Evolutionary conservation across 2,797 vertebrate genomes (phyloP).

Genomic region (Centropyge bicolor): DNA sequence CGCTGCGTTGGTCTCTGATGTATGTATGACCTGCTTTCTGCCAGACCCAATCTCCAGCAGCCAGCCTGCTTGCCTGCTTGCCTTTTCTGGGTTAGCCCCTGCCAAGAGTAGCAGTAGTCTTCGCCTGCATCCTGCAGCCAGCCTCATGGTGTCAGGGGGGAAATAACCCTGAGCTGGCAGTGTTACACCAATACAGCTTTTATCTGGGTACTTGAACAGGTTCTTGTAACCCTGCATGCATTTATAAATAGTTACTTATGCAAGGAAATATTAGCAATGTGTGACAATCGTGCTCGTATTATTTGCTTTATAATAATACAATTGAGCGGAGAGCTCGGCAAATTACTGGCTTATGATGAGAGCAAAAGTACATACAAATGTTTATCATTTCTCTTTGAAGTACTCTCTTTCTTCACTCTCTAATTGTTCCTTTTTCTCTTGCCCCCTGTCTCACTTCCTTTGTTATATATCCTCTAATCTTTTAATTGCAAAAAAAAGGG

Average conservation of each 20-base stretch:
- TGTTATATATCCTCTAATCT: slow-evolving; percentile 45
- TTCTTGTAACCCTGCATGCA: slow-evolving; percentile 22
- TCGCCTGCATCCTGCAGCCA: slow-evolving; percentile 63
- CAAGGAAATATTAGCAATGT: slow-evolving; percentile 7
- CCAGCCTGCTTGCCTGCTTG: slow-evolving; percentile 52
- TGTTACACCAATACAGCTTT: slow-evolving; percentile 36
- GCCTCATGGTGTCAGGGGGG: slow-evolving; percentile 39
- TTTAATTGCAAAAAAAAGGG: slow-evolving; percentile 20
- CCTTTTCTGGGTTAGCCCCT: slow-evolving; percentile 80
- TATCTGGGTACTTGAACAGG: slow-evolving; percentile 38
- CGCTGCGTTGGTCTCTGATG: slow-evolving; percentile 78
- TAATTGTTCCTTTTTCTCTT: slow-evolving; percentile 42
- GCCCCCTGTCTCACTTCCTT: slow-evolving; percentile 23
- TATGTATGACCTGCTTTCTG: slow-evolving; percentile 84
- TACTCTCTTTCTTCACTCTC: slow-evolving; percentile 21
- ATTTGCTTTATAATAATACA: slow-evolving; percentile 29
- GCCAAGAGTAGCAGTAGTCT: slow-evolving; percentile 67
- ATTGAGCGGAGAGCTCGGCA: slow-evolving; percentile 24
- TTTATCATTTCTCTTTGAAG: slow-evolving; percentile 53
- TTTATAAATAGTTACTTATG: slow-evolving; percentile 30
- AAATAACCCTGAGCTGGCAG: slow-evolving; percentile 38
- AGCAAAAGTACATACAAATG: slow-evolving; percentile 42
- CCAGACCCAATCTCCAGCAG: slow-evolving; percentile 76
- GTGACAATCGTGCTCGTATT: slow-evolving; percentile 14
- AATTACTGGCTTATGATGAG: slow-evolving; percentile 43